Percentiles rank a stretch among this genome's conserved stretches.
These are phyloP conservation scores for Smittia aterrima DNA, from an alignment of 2,888 invertebrate genomes.

Conservation along the genomic window DNA sequence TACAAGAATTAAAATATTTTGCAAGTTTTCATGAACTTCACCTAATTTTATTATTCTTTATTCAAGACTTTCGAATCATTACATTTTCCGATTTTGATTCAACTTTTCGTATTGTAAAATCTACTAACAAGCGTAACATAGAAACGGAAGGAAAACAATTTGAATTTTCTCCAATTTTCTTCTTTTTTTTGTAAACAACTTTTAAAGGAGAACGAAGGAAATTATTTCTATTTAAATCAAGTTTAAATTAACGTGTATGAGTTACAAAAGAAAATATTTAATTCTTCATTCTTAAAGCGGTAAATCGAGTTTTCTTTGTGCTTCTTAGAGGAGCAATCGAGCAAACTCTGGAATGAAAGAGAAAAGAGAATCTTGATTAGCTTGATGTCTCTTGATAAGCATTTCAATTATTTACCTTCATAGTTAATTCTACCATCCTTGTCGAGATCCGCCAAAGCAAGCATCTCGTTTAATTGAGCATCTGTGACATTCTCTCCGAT, in stretches of 20 bases:
- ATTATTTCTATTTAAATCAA: neutral
- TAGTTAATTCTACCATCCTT: conserved; percentile 79
- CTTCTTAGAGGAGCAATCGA: conserved; percentile 44
- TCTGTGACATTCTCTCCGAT: conserved; percentile 77
- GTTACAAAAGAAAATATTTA: conserved; percentile 43
- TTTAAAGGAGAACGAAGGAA: neutral
- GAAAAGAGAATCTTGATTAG: conserved; percentile 20
- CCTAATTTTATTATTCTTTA: neutral
- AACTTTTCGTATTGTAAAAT: conserved; percentile 12
- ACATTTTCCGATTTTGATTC: neutral
- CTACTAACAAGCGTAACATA: conserved; percentile 8
- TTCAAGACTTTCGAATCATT: neutral
- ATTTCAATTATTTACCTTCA: conserved; percentile 74
- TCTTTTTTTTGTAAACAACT: neutral
- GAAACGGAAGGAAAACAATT: neutral
- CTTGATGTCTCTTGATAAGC: no score
- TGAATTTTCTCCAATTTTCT: neutral
- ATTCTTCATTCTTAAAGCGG: conserved; percentile 46
- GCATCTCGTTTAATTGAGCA: conserved; percentile 69
- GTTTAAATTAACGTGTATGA: neutral
- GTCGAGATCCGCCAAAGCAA: conserved; percentile 73
- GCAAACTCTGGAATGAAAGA: conserved; percentile 45
- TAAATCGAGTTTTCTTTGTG: conserved; percentile 43
- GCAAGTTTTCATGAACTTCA: no score
- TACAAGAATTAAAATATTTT: no score